These are phyloP conservation scores for Thera obeliscata DNA, from an alignment of 2,888 invertebrate genomes.

Conservation along the genomic window DNA sequence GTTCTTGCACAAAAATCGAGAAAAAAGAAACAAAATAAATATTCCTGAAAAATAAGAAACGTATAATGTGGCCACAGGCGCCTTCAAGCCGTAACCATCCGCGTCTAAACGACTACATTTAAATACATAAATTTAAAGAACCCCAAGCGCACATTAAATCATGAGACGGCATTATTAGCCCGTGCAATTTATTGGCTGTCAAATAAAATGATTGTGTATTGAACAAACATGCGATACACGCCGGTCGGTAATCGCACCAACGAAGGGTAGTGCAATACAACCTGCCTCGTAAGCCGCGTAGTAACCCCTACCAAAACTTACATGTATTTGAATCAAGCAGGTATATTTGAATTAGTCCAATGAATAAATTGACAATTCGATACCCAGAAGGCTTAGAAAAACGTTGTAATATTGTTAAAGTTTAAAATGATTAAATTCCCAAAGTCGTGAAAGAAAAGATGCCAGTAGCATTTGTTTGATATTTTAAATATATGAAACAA, in stretches of 20 bases:
- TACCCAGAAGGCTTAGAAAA: too few species aligned
- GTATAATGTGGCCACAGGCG: slow-evolving; percentile 37
- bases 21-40: slow-evolving; percentile 12
- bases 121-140: slow-evolving; percentile 55
- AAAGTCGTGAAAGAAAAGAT: too few species aligned
- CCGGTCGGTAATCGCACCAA: slow-evolving; percentile 39
- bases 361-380: not conserved
- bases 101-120: slow-evolving; percentile 49
- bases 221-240: slow-evolving; percentile 56
- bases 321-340: not conserved
- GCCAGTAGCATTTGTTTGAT: too few species aligned
- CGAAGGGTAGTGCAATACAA: slow-evolving; percentile 45
- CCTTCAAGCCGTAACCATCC: slow-evolving; percentile 35
- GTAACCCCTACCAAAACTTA: slow-evolving; percentile 22
- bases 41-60: slow-evolving; percentile 25
- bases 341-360: not conserved
- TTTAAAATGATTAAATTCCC: too few species aligned
- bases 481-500: too few species aligned
- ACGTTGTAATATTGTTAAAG: too few species aligned
- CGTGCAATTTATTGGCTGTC: slow-evolving; percentile 55
- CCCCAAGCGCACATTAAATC: slow-evolving; percentile 52
- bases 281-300: slow-evolving; percentile 54
- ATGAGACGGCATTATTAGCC: slow-evolving; percentile 52
- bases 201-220: slow-evolving; percentile 56
- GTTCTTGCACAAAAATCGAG: not conserved